Percentiles rank a stretch among this genome's conserved stretches.
These are phyloP conservation scores for Labroides dimidiatus DNA, from an alignment of 2,797 vertebrate genomes.

Conservation along the genomic window DNA sequence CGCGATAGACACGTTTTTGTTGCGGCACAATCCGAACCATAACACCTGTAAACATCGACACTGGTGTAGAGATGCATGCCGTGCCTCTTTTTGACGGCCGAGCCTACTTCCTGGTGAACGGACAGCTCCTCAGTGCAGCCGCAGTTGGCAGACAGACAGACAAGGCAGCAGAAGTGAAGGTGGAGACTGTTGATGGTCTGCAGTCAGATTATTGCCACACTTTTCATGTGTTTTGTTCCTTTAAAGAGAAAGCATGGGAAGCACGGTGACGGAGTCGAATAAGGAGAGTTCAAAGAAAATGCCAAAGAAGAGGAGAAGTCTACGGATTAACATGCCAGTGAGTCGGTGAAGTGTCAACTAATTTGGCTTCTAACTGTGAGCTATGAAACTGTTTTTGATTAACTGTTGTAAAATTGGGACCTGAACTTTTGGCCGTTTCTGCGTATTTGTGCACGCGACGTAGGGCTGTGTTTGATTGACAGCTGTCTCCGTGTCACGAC, in stretches of 20 bases:
- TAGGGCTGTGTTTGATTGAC: constrained; percentile 43
- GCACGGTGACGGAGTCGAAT: constrained; percentile 83
- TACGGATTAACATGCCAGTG: constrained; percentile 86
- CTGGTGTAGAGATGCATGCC: constrained; percentile 28
- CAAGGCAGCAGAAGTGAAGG: constrained; percentile 23
- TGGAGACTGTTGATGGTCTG: constrained; percentile 22
- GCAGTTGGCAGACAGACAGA: constrained; percentile 31
- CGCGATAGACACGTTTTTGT: not conserved
- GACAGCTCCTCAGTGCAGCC: constrained; percentile 45
- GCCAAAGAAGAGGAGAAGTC: constrained; percentile 79
- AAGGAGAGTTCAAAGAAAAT: constrained; percentile 80
- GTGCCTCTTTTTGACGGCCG: constrained; percentile 47
- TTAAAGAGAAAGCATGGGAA: constrained; percentile 77
- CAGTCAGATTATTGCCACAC: constrained; percentile 4
- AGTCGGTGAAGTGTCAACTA: constrained; percentile 70
- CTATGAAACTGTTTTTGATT: not conserved
- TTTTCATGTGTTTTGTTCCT: not conserved
- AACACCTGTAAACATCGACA: constrained; percentile 61
- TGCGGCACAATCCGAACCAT: constrained; percentile 5
- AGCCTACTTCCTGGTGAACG: constrained; percentile 77
- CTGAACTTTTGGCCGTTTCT: constrained; percentile 1
- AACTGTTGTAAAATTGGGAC: not conserved
- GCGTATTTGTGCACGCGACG: constrained; percentile 7
- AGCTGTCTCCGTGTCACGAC: constrained; percentile 19
- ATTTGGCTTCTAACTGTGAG: constrained; percentile 31